Base-by-base conservation (phyloP, 2,113 vertebrate genomes). In the Actenoides hombroni region DNA sequence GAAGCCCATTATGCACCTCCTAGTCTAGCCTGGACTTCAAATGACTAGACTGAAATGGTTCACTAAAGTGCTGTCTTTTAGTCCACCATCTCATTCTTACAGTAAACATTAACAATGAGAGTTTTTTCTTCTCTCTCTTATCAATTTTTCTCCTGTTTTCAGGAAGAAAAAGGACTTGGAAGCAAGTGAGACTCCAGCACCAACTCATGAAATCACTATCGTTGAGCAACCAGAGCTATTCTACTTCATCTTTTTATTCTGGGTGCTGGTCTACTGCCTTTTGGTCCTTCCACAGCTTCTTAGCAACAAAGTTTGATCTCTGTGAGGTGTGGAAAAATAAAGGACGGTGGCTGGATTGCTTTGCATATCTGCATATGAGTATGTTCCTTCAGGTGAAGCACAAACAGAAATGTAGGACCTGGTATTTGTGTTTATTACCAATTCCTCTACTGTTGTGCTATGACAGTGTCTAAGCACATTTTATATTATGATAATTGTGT, bases 181-280 rank as follows among this genome's bases (percentile, higher is more conserved):
- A 94, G 75, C 81, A 71, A 92, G 57, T 1, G 75, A 92, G 51
- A 80, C 53, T 80, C 44, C 81, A 37, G 25, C 19, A 68, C 35
- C 84, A 80, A 48, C 53, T 64, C 57, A n/a, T 9, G 84, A 84
- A 51, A 44, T 97, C 2, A 92, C 86, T 0, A 64, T 85, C 9
- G 88, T 86, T 39, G 97, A 97, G 75, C 98, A 97, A 80, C 97
- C 97, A 7, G 98, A 99, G 16, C 29, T 96, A 92, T 97, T 98
- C 42, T 98, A 98, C 76, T 97, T 99, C 54, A 95, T 99, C n/a
- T 94, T 99, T 88, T 97, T 99, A 92, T 98, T 99, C 88, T 99
- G 99, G 99, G 96, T 99, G 69, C 97, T 99, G 79, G 97, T 99
- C 61, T 99, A 99, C 97, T 99, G 99, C 96, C 95, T 99, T 76